Evolutionary conservation across 2,888 invertebrate species (phyloP).

Genomic region (Cheilosia variabilis): DNA sequence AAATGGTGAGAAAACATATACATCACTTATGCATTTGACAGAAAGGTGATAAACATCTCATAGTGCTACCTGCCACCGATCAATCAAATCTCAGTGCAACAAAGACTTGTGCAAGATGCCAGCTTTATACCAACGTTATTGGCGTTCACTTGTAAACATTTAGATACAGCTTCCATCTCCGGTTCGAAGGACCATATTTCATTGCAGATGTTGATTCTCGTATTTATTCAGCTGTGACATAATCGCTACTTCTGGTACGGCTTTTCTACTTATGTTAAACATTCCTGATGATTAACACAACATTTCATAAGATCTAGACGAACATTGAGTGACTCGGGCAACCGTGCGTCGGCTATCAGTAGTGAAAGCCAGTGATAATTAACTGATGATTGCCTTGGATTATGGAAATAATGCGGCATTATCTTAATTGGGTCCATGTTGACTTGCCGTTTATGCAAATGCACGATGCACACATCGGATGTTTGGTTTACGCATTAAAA

Average conservation of each 20-base stretch:
- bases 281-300: too few relatives aligned
- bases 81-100: constrained; percentile 24
- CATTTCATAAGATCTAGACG: background rate
- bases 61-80: constrained; percentile 21
- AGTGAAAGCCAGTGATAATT: constrained; percentile 58
- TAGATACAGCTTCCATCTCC: too few relatives aligned
- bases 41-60: constrained; percentile 28
- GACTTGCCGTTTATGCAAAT: constrained; percentile 55
- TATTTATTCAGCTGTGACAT: too few relatives aligned
- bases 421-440: constrained; percentile 30
- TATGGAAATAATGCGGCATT: constrained; percentile 4
- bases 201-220: too few relatives aligned
- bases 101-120: constrained; percentile 7
- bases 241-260: too few relatives aligned
- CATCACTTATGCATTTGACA: constrained; percentile 23
- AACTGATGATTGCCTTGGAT: constrained; percentile 44
- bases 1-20: constrained; percentile 3
- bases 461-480: constrained; percentile 8
- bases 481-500: constrained; percentile 44
- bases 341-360: background rate
- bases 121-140: too few relatives aligned
- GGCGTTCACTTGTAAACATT: too few relatives aligned
- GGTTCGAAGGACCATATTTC: too few relatives aligned
- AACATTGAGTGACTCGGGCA: background rate
- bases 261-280: too few relatives aligned